phyloP scores from a whole-genome alignment of 2,888 invertebrate species.

The Pseudoips prasinana region DNA sequence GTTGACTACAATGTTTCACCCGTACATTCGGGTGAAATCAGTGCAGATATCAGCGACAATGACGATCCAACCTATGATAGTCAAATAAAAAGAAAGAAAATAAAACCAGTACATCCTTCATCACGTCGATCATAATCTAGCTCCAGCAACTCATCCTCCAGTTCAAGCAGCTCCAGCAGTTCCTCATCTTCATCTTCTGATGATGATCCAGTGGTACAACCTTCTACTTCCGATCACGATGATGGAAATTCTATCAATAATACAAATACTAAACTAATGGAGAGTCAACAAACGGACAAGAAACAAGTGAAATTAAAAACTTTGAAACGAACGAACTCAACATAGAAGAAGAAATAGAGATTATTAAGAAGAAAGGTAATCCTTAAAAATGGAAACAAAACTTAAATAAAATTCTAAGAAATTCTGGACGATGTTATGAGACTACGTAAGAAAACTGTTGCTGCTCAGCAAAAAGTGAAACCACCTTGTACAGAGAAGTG shows the following conservation, averaged over 20 bases:
- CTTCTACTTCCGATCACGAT: conserved; percentile 5
- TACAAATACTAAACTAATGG: conserved; percentile 5
- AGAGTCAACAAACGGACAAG: conserved; percentile 3
- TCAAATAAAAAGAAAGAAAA: conserved; percentile 8
- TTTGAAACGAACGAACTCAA: conserved; percentile 6
- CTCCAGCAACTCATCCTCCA: conserved; percentile 5
- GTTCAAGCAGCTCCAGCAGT: conserved; percentile 5
- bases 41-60: conserved; percentile 5
- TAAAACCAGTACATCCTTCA: conserved; percentile 5
- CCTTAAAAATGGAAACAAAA: conserved; percentile 6
- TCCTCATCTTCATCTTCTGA: conserved; percentile 4
- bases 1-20: conserved; percentile 7
- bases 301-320: conserved; percentile 6
- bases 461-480: conserved; percentile 8
- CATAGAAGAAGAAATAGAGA: conserved; percentile 5
- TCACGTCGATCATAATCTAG: conserved; percentile 5
- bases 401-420: conserved; percentile 3
- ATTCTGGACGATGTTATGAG: conserved; percentile 2
- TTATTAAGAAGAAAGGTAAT: conserved; percentile 4
- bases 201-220: conserved; percentile 4
- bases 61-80: conserved; percentile 5
- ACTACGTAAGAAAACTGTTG: conserved; percentile 2
- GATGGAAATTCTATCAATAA: conserved; percentile 4
- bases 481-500: conserved; percentile 10
- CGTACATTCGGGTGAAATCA: conserved; percentile 5